phyloP scores from a whole-genome alignment of 2,888 invertebrate genomes.

The Apamea anceps region DNA sequence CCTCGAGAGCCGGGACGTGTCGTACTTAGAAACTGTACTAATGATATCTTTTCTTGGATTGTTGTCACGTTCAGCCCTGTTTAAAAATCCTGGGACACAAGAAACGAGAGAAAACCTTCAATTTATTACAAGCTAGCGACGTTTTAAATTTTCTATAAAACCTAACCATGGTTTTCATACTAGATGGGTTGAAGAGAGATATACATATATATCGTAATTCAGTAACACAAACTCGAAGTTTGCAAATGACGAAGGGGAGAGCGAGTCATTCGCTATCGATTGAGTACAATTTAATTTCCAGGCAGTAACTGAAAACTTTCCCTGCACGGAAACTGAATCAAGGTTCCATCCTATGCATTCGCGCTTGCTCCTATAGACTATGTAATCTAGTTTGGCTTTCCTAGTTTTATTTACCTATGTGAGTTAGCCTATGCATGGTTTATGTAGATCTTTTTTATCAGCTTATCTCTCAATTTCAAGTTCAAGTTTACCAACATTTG shows the following conservation, averaged over 20 bases:
- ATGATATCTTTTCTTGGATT: conserved; percentile 51
- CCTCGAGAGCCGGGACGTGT: conserved; percentile 60
- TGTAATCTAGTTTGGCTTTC: conserved; percentile 8
- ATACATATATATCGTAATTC: not conserved
- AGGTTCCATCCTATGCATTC: not conserved
- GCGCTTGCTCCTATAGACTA: not conserved
- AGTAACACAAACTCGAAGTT: not conserved
- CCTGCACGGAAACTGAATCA: conserved; percentile 7
- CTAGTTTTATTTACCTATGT: not conserved
- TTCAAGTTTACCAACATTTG: conserved; percentile 49
- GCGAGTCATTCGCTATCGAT: conserved; percentile 8
- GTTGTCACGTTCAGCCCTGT: conserved; percentile 49
- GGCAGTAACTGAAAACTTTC: conserved; percentile 3
- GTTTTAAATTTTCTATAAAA: conserved; percentile 8
- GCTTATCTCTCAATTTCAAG: conserved; percentile 35
- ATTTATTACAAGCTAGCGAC: not conserved
- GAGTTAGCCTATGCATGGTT: not conserved
- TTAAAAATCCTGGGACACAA: conserved; percentile 19
- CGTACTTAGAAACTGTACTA: conserved; percentile 46
- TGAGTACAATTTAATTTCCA: conserved; percentile 33
- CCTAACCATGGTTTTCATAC: not conserved
- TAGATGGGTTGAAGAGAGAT: not conserved
- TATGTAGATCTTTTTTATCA: not conserved
- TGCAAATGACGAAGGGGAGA: not conserved
- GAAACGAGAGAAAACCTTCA: conserved; percentile 25